These are phyloP conservation scores for Hermaeophaga mercurialis DNA, from an alignment of 2,888 invertebrate genomes.

Conservation along the genomic window DNA sequence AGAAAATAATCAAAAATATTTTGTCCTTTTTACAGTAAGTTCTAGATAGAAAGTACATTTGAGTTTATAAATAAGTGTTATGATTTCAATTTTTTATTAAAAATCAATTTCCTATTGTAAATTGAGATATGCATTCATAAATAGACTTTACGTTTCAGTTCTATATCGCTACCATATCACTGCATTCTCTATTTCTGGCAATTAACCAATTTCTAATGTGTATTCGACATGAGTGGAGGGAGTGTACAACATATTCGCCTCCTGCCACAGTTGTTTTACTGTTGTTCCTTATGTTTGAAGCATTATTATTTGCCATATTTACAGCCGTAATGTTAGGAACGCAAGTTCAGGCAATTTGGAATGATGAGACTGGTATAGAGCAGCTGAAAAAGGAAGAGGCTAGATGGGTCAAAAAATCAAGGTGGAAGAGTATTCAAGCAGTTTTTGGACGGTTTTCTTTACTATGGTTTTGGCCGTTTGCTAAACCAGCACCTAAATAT, in stretches of 20 bases:
- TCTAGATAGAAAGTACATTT: no score
- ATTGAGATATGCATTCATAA: no score
- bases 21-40: constrained; percentile 95
- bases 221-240: constrained; percentile 92
- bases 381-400: constrained; percentile 96
- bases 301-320: constrained; percentile 95
- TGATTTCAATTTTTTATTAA: neutral
- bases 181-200: constrained; percentile 90
- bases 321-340: constrained; percentile 97
- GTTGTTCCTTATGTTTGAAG: constrained; percentile 91
- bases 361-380: constrained; percentile 98
- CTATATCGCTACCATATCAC: constrained; percentile 96
- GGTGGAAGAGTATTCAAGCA: constrained; percentile 94
- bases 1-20: constrained; percentile 99
- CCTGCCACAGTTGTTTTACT: constrained; percentile 94
- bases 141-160: constrained; percentile 74
- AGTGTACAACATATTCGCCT: constrained; percentile 91
- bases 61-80: no score
- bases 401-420: constrained; percentile 87
- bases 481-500: constrained; percentile 76
- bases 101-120: no score
- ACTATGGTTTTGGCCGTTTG: constrained; percentile 94
- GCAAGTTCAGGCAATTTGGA: constrained; percentile 90
- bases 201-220: constrained; percentile 94
- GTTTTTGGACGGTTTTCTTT: constrained; percentile 96